Base-by-base conservation (phyloP, 1,140 invertebrate genomes). In the Pantala flavescens region DNA sequence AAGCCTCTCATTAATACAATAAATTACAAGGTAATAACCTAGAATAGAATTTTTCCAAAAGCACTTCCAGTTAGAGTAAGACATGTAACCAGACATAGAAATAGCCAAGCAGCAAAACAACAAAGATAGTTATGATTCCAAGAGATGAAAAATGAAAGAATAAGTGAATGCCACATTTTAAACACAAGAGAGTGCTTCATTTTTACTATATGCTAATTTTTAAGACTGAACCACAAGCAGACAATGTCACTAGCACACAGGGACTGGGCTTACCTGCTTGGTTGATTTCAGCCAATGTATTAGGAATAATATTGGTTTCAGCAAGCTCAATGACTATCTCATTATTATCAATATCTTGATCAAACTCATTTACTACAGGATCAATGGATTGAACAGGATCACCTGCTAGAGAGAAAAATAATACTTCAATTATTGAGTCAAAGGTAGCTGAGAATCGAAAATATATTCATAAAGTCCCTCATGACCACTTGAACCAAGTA, bases 251-350 rank as follows among this genome's bases (percentile, higher is more conserved):
- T 63, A 63, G 14, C n/a, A 63, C 49, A 63, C 49, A 63, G 49
- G 49, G 49, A 49, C 36, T 76, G 23, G 71, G 71, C 75, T 75
- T 77, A 77, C 77, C 77, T 78, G 77, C 71, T 23, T 76, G 77
- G 71, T 74, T 76, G 70, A 78, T 75, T 74, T 76, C 77, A 24
- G 77, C 77, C 70, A 78, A 72, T 12, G 77, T 77, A 73, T 77
- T 76, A 24, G 77, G 75, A 55, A 78, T 78, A 73, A 77, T 73
- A 76, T 78, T 78, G 74, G 74, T 78, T 76, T 78, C 77, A 70
- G 77, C 77, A 73, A 78, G 55, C 71, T 77, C 76, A 36, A 77
- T 77, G 23, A 77, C 75, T 55, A 78, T 78, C 36, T 77, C 76
- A 74, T 76, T 77, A 74, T 77, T 76, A 74, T 75, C 72, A 74